Conservation (phyloP, 2,797 vertebrate genomes). For the Myotis pilosus region DNA sequence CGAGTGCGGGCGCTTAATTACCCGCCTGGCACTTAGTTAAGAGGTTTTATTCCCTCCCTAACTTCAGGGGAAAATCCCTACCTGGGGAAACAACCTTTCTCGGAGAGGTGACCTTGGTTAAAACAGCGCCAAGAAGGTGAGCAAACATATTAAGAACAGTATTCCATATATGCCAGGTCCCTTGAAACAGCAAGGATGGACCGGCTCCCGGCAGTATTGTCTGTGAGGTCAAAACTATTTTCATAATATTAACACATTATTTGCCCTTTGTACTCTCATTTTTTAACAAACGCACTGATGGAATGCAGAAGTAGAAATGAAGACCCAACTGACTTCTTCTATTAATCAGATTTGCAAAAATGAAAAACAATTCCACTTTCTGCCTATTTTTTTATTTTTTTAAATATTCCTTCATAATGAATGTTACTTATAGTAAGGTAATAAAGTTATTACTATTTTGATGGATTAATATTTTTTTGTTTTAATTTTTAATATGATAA, state of each 20-base stretch:
- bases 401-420: background rate
- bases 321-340: background rate
- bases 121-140: no score
- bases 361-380: background rate
- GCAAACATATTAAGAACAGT: no score
- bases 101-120: no score
- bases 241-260: background rate
- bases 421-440: background rate
- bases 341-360: slow-evolving; percentile 22
- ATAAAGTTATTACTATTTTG: background rate
- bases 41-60: no score
- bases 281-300: background rate
- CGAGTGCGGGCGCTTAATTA: no score
- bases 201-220: no score
- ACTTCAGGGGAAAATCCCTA: no score
- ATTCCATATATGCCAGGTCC: no score
- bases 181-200: no score
- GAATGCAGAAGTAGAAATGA: background rate
- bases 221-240: background rate
- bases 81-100: no score
- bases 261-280: background rate
- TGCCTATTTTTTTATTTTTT: slow-evolving; percentile 1
- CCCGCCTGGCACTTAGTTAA: no score
- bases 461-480: background rate
- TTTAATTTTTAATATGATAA: background rate